Conservation (phyloP, 2,888 invertebrate genomes). For the Tipula helvola region DNA sequence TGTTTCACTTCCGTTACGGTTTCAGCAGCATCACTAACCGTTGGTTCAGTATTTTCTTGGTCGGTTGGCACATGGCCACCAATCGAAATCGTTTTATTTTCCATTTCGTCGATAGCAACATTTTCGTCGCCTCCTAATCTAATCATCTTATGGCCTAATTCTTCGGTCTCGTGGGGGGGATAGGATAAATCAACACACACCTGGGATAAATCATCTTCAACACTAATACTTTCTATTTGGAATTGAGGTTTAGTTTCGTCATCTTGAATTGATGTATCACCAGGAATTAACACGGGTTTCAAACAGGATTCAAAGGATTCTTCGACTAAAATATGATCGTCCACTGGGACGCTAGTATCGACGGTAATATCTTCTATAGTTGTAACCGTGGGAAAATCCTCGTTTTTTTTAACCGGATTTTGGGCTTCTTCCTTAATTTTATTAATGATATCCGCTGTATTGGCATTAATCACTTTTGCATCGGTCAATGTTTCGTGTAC, state of each 20-base stretch:
- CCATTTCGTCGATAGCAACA: neutral
- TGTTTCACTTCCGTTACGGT: neutral
- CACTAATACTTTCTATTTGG: neutral
- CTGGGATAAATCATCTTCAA: neutral
- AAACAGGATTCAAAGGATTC: neutral
- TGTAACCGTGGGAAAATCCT: slow-evolving; percentile 12
- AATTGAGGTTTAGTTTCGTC: neutral
- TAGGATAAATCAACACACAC: neutral
- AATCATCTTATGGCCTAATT: neutral
- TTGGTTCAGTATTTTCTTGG: neutral
- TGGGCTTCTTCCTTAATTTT: slow-evolving; percentile 31
- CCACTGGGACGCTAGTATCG: neutral
- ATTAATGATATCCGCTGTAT: slow-evolving; percentile 16
- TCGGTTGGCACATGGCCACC: neutral
- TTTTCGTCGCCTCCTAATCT: neutral
- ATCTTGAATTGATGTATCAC: neutral
- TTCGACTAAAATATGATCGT: neutral
- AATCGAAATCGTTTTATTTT: neutral
- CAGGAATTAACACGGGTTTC: neutral
- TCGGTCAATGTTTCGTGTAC: slow-evolving; percentile 39
- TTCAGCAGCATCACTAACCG: neutral
- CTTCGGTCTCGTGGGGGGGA: neutral
- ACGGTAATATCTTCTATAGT: neutral
- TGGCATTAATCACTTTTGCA: slow-evolving; percentile 18
- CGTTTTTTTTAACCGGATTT: slow-evolving; percentile 35